Evolutionary conservation across 2,113 vertebrate species (phyloP), one percentile per base, ranked within the genome.

Genomic region (Gadus macrocephalus): DNA sequence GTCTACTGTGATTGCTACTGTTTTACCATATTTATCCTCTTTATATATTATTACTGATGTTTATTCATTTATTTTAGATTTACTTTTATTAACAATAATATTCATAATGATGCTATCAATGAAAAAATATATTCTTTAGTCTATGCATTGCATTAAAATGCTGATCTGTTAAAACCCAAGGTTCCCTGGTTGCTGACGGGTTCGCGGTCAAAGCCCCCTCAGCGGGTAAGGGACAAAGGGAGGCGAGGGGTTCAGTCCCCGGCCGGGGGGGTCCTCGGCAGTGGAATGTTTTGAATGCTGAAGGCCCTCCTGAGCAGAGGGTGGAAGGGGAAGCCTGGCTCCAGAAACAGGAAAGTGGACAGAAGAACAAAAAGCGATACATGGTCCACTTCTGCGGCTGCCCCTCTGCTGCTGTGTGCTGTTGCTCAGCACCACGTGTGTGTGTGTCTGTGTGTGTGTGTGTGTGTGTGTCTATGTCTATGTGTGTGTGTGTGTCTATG

Each of bases 231-330:
- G 82, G 81, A 83, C 85, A 81, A 75, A 76, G 86, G 83, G 88
- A 87, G 87, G 85, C 79, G 75, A n/a, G 73, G 22, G 68, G 72
- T 64, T 78, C 74, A 80, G 81, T 89, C 89, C 87, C 82, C 84
- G 71, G 85, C 85, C 81, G 84, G 93, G 31, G 91, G 92, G 95
- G 86, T 91, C 85, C 89, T 93, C 94, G 91, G 92, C 92, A 68
- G 67, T 20, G 80, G 68, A 58, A 80, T 84, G 65, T 88, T 88
- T 90, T 88, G 83, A 86, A 83, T 85, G 71, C 78, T 72, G 71
- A 91, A 78, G 31, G 74, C 79, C 87, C 67, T 74, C 80, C 76
- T 83, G 77, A 22, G 70, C 49, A 3, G 67, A 69, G 60, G 90
- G 91, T 91, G 82, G 31, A 84, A 83, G 90, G 82, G 15, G 83